Percentiles rank a stretch among this genome's conserved stretches.
These are phyloP conservation scores for Numida meleagris DNA, from an alignment of 2,113 vertebrate genomes.

Conservation along the genomic window DNA sequence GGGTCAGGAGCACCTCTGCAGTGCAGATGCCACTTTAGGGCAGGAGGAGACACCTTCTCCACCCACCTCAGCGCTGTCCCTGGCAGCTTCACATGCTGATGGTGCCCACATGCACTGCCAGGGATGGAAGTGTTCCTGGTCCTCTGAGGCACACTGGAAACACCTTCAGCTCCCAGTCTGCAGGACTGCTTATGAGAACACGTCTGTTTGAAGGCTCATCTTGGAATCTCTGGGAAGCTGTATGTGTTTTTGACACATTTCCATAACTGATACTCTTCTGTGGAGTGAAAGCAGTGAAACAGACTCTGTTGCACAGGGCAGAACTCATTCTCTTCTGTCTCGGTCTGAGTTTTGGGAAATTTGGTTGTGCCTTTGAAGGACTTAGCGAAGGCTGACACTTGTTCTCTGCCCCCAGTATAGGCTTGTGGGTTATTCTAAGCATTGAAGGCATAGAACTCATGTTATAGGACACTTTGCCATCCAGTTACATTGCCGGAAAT, in stretches of 20 bases:
- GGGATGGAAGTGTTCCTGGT: neutral
- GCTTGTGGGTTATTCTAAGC: neutral
- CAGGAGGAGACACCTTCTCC: neutral
- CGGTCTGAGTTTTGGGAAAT: neutral
- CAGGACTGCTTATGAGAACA: neutral
- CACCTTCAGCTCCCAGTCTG: neutral
- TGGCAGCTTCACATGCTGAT: neutral
- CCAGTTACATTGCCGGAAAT: neutral
- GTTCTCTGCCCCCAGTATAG: neutral
- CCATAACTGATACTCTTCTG: neutral
- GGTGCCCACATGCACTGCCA: neutral
- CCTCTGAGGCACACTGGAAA: no score
- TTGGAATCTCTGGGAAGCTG: neutral
- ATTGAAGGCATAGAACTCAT: neutral
- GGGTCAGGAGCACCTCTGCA: neutral
- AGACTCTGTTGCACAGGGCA: neutral
- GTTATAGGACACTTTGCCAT: neutral
- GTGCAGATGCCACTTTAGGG: neutral
- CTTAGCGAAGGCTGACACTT: rapidly evolving
- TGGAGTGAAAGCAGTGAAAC: neutral
- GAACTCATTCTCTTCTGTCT: neutral
- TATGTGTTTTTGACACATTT: neutral
- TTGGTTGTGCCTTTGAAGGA: neutral
- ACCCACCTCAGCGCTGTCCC: neutral
- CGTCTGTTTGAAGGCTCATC: neutral